Evolutionary conservation across 1,140 invertebrate species (phyloP).

Genomic region (Penaeus indicus): DNA sequence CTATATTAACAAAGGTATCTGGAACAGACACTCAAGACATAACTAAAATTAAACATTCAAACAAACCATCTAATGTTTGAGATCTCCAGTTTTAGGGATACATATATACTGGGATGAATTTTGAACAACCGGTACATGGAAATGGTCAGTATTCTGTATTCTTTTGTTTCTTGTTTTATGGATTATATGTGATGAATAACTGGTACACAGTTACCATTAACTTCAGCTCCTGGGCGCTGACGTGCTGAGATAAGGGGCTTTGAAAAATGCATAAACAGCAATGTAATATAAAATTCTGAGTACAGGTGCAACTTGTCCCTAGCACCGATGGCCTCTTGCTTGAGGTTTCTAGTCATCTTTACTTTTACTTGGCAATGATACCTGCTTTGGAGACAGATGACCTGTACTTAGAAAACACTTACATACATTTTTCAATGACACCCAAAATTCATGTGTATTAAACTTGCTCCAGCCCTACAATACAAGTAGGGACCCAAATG

Average conservation of each 20-base stretch:
- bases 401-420: not conserved
- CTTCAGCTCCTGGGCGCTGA: conserved; percentile 45
- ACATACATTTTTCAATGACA: conserved; percentile 32
- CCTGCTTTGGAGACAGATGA: no score
- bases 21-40: conserved; percentile 49
- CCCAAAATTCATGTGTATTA: conserved; percentile 30
- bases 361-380: no score
- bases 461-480: not conserved
- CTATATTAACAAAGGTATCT: conserved; percentile 55
- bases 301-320: conserved; percentile 5
- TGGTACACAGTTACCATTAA: conserved; percentile 25
- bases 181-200: conserved; percentile 24
- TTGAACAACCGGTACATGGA: not conserved
- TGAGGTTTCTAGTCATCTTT: not conserved
- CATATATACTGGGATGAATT: conserved; percentile 8
- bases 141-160: no score
- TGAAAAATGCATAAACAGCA: conserved; percentile 16
- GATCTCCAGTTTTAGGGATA: conserved; percentile 32
- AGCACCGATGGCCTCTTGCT: conserved; percentile 1
- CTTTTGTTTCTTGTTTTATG: not conserved
- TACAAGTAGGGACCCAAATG: conserved; percentile 7
- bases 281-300: not conserved
- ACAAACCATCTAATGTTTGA: conserved; percentile 41
- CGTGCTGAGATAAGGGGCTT: conserved; percentile 44
- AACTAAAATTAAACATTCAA: conserved; percentile 43